A percentile compares a stretch with the other conserved stretches of the same genome.
Conservation (phyloP, 2,888 invertebrate genomes). For the Nemotelus pantherinus region DNA sequence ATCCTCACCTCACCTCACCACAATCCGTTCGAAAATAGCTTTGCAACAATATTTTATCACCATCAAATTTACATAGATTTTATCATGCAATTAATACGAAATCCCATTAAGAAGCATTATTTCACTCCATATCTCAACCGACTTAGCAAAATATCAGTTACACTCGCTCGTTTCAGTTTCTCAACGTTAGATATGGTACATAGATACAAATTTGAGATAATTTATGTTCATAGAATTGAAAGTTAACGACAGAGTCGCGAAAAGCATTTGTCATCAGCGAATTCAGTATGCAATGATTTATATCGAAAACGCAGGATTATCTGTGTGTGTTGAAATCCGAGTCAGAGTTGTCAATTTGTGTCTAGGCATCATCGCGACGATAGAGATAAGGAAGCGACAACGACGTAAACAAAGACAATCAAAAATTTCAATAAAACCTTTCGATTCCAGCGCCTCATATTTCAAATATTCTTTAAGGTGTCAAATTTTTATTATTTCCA, state of each 20-base stretch:
- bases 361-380: not conserved
- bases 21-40: too few species aligned
- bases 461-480: slow-evolving; percentile 13
- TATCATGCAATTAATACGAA: not conserved
- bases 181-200: too few species aligned
- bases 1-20: too few species aligned
- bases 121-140: not conserved
- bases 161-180: not conserved
- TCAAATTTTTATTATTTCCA: slow-evolving; percentile 17
- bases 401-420: not conserved
- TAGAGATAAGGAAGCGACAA: not conserved
- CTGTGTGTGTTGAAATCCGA: not conserved
- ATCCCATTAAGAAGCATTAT: not conserved
- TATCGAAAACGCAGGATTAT: not conserved
- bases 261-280: not conserved
- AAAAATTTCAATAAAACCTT: not conserved
- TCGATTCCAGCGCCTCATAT: not conserved
- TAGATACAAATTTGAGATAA: not conserved
- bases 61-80: not conserved
- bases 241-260: not conserved
- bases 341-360: slow-evolving; percentile 5
- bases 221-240: not conserved
- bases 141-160: not conserved
- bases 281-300: not conserved
- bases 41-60: not conserved